Conservation (phyloP, 1,140 invertebrate species). For the Eupeodes corollae region DNA sequence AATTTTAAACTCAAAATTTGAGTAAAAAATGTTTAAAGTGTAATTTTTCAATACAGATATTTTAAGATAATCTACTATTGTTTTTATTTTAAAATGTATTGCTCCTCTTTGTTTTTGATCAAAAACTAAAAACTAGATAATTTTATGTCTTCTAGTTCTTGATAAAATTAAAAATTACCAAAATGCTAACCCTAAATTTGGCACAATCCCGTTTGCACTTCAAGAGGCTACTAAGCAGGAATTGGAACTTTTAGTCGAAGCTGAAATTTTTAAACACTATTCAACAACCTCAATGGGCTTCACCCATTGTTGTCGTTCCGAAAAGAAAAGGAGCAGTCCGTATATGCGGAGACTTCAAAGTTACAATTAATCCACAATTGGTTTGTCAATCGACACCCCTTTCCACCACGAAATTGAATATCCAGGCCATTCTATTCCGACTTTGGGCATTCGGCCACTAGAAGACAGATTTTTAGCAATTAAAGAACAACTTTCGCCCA, state of each 20-base stretch:
- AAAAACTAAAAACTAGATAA: no score
- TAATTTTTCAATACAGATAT: no score
- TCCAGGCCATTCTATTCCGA: constrained; percentile 19
- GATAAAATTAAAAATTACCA: no score
- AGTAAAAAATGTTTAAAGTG: no score
- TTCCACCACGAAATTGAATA: constrained; percentile 36
- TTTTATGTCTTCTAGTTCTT: no score
- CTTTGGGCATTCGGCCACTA: not conserved
- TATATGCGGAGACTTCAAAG: constrained; percentile 38
- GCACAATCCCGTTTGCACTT: constrained; percentile 30
- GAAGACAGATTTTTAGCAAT: not conserved
- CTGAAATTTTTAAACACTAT: constrained; percentile 14
- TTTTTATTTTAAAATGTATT: no score
- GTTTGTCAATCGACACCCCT: constrained; percentile 31
- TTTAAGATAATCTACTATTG: no score
- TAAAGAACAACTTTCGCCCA: not conserved
- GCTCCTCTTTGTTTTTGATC: no score
- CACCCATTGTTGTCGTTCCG: constrained; percentile 37
- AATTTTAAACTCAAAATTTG: no score
- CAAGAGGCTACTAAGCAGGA: constrained; percentile 31
- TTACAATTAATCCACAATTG: constrained; percentile 23
- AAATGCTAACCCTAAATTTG: no score
- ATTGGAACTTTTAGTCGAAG: constrained; percentile 20
- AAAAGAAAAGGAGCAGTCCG: constrained; percentile 35
- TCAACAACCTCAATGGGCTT: constrained; percentile 27